These are phyloP conservation scores for Patiria miniata DNA, from an alignment of 35 echinoderm and acorn worm species.

Conservation along the genomic window DNA sequence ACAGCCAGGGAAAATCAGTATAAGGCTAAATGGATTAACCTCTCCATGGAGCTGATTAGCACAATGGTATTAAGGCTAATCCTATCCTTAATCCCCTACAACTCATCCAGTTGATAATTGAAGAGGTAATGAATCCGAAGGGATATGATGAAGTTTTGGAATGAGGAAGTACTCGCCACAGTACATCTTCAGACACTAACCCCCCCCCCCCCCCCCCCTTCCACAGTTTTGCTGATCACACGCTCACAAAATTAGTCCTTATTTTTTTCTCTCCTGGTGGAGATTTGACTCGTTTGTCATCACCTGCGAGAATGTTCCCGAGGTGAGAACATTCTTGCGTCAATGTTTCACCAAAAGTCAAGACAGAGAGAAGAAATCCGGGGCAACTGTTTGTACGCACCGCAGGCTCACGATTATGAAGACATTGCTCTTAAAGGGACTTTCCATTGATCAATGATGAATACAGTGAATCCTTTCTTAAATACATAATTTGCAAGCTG, in stretches of 20 bases:
- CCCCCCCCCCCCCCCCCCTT: no score
- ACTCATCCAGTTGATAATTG: background rate
- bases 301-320: background rate
- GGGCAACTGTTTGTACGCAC: no score
- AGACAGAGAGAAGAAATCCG: background rate
- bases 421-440: no score
- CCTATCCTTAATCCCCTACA: background rate
- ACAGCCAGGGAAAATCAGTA: background rate
- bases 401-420: no score
- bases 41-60: constrained; percentile 14
- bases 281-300: constrained; percentile 12
- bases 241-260: no score
- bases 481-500: no score
- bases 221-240: no score
- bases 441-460: no score
- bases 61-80: constrained; percentile 20
- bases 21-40: background rate
- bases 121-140: background rate
- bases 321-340: background rate
- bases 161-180: background rate
- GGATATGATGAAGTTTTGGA: background rate
- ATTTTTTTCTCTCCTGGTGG: no score
- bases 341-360: constrained; percentile 15
- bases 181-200: no score
- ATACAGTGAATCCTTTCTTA: no score